Percentiles rank a stretch among this genome's conserved stretches.
Evolutionary conservation across 2,113 vertebrate genomes (phyloP).

Genomic region (Cichladusa arquata): DNA sequence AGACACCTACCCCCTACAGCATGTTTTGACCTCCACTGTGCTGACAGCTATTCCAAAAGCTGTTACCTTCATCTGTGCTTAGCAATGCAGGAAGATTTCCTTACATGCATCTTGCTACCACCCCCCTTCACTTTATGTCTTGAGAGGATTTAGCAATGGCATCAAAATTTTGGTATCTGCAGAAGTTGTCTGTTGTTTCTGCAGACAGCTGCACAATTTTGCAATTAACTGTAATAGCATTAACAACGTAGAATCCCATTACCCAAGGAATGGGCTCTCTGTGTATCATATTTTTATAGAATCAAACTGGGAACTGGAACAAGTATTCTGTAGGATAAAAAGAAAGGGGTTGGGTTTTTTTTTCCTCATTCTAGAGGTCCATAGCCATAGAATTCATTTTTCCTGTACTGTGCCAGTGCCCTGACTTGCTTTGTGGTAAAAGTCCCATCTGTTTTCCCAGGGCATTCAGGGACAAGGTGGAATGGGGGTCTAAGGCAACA

Average conservation of each 20-base stretch:
- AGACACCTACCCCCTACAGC: background rate
- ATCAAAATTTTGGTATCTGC: background rate
- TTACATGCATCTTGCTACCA: background rate
- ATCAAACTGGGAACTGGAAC: background rate
- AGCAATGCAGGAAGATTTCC: background rate
- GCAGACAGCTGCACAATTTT: background rate
- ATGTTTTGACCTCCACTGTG: background rate
- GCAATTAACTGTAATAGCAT: background rate
- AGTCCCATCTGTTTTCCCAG: slow-evolving; percentile 61
- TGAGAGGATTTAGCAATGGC: background rate
- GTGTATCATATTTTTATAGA: background rate
- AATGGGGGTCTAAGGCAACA: slow-evolving; percentile 30
- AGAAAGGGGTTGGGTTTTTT: background rate
- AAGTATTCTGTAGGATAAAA: background rate
- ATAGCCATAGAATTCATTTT: background rate
- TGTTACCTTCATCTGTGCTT: background rate
- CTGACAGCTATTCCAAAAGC: background rate
- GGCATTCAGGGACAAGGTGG: slow-evolving; percentile 57
- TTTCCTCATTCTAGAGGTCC: background rate
- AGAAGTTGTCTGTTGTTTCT: background rate
- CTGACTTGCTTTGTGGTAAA: background rate
- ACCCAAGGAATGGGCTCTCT: background rate
- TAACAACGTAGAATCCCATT: background rate
- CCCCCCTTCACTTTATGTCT: background rate
- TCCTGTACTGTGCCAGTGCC: background rate